Percentiles rank a stretch among this genome's conserved stretches.
Conservation (phyloP, 2,113 vertebrate species). For the Macrotus californicus region DNA sequence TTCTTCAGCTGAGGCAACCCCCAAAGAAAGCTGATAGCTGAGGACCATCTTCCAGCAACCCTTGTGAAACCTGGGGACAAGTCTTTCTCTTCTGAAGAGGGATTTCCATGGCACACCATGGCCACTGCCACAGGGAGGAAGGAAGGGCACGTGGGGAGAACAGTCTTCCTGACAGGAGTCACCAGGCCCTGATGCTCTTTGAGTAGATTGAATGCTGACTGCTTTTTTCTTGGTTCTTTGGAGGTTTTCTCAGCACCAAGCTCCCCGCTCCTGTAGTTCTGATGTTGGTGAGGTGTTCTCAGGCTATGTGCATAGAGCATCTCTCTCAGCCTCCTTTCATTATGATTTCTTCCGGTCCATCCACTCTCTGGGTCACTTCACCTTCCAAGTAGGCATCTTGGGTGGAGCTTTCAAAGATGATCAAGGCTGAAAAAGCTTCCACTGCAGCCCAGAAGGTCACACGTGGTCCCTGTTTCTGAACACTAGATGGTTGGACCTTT, state of each 20-base stretch:
- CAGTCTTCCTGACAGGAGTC: neutral
- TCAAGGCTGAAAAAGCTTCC: neutral
- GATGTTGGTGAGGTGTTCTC: neutral
- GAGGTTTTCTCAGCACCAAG: neutral
- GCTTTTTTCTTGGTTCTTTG: neutral
- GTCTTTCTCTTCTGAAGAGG: neutral
- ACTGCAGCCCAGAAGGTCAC: neutral
- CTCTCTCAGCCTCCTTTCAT: neutral
- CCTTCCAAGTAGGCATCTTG: neutral
- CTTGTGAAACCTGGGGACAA: neutral
- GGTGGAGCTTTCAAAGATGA: neutral
- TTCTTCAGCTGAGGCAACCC: neutral
- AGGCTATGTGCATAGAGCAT: neutral
- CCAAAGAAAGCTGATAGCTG: neutral
- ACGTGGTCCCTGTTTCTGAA: neutral
- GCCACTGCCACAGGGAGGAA: neutral
- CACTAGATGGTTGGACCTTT: neutral
- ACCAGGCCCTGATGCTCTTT: neutral
- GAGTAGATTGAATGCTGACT: neutral
- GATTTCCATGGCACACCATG: neutral
- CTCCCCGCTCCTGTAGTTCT: neutral
- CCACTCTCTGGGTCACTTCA: neutral
- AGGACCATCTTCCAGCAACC: neutral
- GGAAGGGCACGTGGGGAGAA: neutral
- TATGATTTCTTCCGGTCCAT: neutral